Evolutionary conservation across 2,888 invertebrate genomes (phyloP).

Genomic region (Terebella lapidaria): DNA sequence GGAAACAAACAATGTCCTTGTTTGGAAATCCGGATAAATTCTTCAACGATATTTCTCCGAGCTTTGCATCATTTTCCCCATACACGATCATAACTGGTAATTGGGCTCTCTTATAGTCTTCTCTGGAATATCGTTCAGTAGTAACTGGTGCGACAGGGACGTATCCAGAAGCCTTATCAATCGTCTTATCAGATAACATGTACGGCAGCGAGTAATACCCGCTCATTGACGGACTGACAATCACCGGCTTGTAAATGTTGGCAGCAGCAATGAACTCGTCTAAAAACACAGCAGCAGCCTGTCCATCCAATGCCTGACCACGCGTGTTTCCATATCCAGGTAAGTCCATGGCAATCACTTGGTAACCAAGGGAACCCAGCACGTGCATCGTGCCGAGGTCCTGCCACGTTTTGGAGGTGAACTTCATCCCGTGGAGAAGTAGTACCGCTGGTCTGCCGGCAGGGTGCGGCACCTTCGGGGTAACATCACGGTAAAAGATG

Average conservation of each 20-base stretch:
- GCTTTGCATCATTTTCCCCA: conserved; percentile 52
- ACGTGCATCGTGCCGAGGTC: conserved; percentile 50
- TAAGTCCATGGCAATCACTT: conserved; percentile 54
- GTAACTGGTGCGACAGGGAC: conserved; percentile 54
- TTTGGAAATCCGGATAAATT: conserved; percentile 50
- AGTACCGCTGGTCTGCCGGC: conserved; percentile 31
- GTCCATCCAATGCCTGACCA: background rate
- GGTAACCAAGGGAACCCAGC: conserved; percentile 52
- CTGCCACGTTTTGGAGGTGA: conserved; percentile 55
- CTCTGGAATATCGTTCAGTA: conserved; percentile 15
- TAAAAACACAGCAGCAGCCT: background rate
- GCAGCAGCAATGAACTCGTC: background rate
- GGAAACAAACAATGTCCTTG: conserved; percentile 42
- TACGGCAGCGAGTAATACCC: conserved; percentile 54
- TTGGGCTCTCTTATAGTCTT: background rate
- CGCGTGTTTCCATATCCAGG: conserved; percentile 38
- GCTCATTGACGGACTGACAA: conserved; percentile 57
- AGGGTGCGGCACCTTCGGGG: background rate
- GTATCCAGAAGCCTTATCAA: conserved; percentile 43
- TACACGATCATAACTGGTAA: conserved; percentile 46
- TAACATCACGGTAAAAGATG: too few species aligned
- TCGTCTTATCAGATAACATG: conserved; percentile 38
- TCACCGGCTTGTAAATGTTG: conserved; percentile 34
- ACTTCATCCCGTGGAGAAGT: conserved; percentile 54
- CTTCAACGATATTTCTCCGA: conserved; percentile 42